These are phyloP conservation scores for Oostethus manadensis DNA, from an alignment of 2,113 vertebrate species.

Conservation along the genomic window DNA sequence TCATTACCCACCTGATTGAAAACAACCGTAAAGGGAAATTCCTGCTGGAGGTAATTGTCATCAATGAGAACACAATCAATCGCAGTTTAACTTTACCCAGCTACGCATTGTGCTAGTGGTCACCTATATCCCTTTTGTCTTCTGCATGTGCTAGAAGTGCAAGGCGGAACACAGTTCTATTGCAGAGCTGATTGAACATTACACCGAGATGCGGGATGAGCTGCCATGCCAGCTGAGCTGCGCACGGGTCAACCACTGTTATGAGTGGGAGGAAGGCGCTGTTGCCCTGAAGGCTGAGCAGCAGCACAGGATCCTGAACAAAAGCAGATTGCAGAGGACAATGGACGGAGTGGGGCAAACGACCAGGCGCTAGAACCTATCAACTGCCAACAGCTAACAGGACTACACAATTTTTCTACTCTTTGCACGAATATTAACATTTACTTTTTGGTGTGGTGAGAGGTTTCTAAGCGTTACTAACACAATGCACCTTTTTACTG, in stretches of 20 bases:
- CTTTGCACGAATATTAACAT: constrained; percentile 22
- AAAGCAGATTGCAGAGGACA: constrained; percentile 17
- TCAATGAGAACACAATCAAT: not conserved
- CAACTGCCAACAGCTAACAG: constrained; percentile 2
- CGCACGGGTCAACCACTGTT: constrained; percentile 82
- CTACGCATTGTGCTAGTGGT: not conserved
- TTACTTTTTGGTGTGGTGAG: constrained; percentile 8
- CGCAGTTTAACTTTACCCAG: not conserved
- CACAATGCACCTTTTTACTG: constrained; percentile 10
- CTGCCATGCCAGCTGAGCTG: constrained; percentile 76
- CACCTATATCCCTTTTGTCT: not conserved
- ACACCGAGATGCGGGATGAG: constrained; percentile 64
- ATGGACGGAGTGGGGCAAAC: constrained; percentile 36
- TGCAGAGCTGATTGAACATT: constrained; percentile 80
- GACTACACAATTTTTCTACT: constrained; percentile 1
- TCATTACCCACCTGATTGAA: constrained; percentile 72
- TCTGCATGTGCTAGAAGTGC: constrained; percentile 70
- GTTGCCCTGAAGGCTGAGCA: not conserved
- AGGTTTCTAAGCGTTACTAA: constrained; percentile 9
- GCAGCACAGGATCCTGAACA: constrained; percentile 16
- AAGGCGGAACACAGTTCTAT: constrained; percentile 76
- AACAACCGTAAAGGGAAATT: constrained; percentile 74
- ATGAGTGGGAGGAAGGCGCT: constrained; percentile 76
- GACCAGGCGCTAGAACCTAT: not conserved
- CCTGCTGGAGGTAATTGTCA: constrained; percentile 76